Conservation (phyloP, 2,113 vertebrate genomes). For the Haplochromis burtoni region DNA sequence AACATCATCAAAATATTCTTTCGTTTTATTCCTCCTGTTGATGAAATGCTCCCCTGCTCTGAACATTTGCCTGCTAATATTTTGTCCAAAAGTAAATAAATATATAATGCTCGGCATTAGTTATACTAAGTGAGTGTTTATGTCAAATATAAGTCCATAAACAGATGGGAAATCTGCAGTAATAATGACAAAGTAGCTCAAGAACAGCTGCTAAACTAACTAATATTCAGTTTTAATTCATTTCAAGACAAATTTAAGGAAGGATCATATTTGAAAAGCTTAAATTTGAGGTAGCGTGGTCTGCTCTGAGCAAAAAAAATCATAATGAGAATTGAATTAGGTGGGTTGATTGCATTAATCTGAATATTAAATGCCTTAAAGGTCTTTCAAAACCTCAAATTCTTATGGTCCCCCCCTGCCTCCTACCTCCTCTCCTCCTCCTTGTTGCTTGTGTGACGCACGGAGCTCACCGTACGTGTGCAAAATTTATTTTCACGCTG, state of each 20-base stretch:
- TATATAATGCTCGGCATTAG: background rate
- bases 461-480: background rate
- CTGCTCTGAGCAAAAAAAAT: background rate
- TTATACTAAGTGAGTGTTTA: background rate
- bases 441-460: background rate
- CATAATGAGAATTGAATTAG: background rate
- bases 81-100: background rate
- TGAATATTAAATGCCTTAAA: background rate
- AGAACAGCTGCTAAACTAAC: background rate
- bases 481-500: background rate
- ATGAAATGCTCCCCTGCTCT: background rate
- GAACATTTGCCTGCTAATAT: background rate
- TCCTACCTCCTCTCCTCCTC: background rate
- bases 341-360: background rate
- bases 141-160: background rate
- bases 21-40: background rate
- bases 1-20: background rate
- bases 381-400: background rate
- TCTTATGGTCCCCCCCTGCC: background rate
- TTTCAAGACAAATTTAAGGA: background rate
- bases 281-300: background rate
- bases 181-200: background rate
- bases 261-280: background rate
- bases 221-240: background rate
- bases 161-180: background rate